Percentiles rank a stretch among this genome's conserved stretches.
phyloP scores from a whole-genome alignment of 2,888 invertebrate species.

The Hymenopus coronatus region DNA sequence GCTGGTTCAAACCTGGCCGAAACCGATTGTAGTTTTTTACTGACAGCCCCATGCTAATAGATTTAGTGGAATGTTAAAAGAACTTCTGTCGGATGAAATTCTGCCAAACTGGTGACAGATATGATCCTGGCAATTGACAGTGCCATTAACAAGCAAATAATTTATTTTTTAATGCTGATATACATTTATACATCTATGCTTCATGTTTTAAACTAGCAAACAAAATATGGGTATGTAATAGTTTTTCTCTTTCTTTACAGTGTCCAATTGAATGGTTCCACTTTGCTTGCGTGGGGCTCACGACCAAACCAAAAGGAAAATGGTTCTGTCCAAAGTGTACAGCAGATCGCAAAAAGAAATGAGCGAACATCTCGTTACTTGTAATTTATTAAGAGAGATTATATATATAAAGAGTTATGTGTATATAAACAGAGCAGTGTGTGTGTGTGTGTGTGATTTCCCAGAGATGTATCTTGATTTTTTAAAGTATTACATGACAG shows the following conservation, averaged over 20 bases:
- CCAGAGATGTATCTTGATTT: not conserved
- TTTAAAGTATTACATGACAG: not conserved
- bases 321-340: constrained; percentile 95
- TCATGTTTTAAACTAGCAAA: too few relatives aligned
- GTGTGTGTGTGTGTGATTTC: not conserved
- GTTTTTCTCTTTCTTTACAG: constrained; percentile 35
- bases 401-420: not conserved
- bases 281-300: constrained; percentile 88
- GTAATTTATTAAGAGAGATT: not conserved
- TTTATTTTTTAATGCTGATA: too few relatives aligned
- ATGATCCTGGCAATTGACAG: too few relatives aligned
- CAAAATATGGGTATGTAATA: too few relatives aligned
- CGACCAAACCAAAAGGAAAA: constrained; percentile 90
- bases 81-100: too few relatives aligned
- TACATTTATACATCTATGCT: too few relatives aligned
- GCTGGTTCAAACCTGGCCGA: too few relatives aligned
- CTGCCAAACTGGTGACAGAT: too few relatives aligned
- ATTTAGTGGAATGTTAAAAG: too few relatives aligned
- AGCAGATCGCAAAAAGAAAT: constrained; percentile 77
- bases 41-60: too few relatives aligned
- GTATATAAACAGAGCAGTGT: not conserved
- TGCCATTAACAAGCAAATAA: too few relatives aligned
- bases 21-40: too few relatives aligned
- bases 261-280: constrained; percentile 92
- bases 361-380: constrained; percentile 41